Conservation (phyloP, 2,113 vertebrate genomes). For the Perca flavescens region DNA sequence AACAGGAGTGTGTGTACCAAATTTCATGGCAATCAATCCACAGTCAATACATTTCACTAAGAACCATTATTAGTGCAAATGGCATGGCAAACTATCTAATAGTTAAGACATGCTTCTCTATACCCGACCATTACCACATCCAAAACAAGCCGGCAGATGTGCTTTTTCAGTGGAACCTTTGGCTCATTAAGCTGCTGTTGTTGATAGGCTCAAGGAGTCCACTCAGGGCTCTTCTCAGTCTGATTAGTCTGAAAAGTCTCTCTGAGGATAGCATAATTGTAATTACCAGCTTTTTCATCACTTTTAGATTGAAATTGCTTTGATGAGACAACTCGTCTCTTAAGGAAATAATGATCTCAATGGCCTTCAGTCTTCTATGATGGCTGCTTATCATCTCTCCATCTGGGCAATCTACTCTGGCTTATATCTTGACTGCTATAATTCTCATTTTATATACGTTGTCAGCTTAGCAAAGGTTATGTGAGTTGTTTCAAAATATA, state of each 20-base stretch:
- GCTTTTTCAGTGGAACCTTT: conserved; percentile 39
- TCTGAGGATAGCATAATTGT: conserved; percentile 36
- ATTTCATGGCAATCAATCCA: background rate
- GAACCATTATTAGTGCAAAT: background rate
- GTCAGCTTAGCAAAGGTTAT: conserved; percentile 9
- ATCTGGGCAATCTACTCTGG: background rate
- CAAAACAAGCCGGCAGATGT: conserved; percentile 46
- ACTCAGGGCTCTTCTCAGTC: conserved; percentile 40
- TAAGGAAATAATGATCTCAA: conserved; percentile 50
- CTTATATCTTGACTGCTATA: background rate
- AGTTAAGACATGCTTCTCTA: background rate
- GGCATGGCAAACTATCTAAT: background rate
- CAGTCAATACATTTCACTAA: too few relatives aligned
- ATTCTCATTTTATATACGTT: background rate
- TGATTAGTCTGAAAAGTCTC: conserved; percentile 42
- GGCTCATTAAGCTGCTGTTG: conserved; percentile 61
- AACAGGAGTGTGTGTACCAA: background rate
- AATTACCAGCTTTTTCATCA: conserved; percentile 43
- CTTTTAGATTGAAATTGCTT: conserved; percentile 38
- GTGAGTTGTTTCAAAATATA: conserved; percentile 22
- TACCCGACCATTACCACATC: background rate
- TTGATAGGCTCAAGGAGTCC: conserved; percentile 49
- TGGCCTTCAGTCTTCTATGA: conserved; percentile 18
- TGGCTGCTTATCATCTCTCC: background rate
- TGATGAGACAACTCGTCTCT: conserved; percentile 25